Evolutionary conservation across 2,797 vertebrate genomes (phyloP).

Genomic region (Brachymystax lenok): DNA sequence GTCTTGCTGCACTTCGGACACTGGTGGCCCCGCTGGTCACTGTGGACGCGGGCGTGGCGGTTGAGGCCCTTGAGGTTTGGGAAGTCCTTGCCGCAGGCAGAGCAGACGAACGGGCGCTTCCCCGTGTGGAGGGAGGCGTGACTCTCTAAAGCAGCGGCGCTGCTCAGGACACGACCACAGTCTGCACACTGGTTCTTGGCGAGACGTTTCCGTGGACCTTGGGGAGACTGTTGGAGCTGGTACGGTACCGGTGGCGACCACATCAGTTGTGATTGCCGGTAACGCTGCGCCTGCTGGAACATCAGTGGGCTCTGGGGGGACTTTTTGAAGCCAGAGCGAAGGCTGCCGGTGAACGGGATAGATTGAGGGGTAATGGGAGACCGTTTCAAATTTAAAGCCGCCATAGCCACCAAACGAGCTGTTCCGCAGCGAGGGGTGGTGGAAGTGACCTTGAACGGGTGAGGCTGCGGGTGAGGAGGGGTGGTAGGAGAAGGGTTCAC

Average conservation of each 20-base stretch:
- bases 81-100: constrained; percentile 71
- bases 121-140: constrained; percentile 70
- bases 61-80: constrained; percentile 69
- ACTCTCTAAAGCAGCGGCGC: constrained; percentile 66
- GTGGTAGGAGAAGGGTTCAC: neutral
- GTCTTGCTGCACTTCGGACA: constrained; percentile 73
- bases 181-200: constrained; percentile 72
- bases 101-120: constrained; percentile 66
- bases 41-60: constrained; percentile 70
- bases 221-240: neutral
- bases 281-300: neutral
- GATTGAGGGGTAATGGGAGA: neutral
- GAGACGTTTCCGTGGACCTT: constrained; percentile 35
- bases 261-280: neutral
- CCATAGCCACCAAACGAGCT: neutral
- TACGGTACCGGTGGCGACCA: neutral
- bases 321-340: neutral
- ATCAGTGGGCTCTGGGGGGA: neutral
- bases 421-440: neutral
- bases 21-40: constrained; percentile 67
- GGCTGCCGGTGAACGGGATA: neutral
- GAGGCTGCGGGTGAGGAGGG: neutral
- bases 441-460: neutral
- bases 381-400: neutral
- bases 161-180: constrained; percentile 73